Evolutionary conservation across 2,888 invertebrate species (phyloP), one percentile per base, ranked within the genome.

Genomic region (Watsonalla cultraria): DNA sequence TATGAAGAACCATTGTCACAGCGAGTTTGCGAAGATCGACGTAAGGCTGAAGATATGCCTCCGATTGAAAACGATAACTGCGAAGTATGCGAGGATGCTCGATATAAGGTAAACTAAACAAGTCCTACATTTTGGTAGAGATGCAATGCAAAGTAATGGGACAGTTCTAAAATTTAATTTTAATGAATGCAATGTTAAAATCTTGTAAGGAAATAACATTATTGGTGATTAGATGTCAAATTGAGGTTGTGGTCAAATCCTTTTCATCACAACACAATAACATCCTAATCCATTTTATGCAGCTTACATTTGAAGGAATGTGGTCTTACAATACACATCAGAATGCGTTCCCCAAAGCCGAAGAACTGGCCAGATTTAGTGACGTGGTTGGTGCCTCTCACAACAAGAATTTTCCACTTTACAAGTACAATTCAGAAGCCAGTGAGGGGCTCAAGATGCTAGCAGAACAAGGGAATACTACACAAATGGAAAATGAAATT

Each of bases 311-410:
- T 57, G 78, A 87, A 68, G 87, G 90, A 0, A 68, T 77, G 56
- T 90, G 90, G 90, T 82, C 86, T 0, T 79, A 68, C 62, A 88
- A 90, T 61, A 90, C 90, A 0, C 90, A 90, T 54, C 76, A 73
- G 0, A 52, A 61, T 0, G 78, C 84, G 78, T 90, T 78, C 50
- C 90, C 90, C 0, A 57, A 60, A 5, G 56, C 66, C 0, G 63
- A 58, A 4, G 66, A 76, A 0, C 54, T 74, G 24, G 81, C 84
- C 0, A 74, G 81, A 13, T 90, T 88, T 60, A 90, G 90, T 54
- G 90, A 89, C 49, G 76, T 90, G 0, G 89, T 90, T 0, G 90
- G 90, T 0, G 90, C 90, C 0, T 86, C 89, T 0, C 90, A 90
- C 54, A 81, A 73, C 56, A 81, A 80, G 45, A 77, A 80, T 45